Evolutionary conservation across 2,797 vertebrate species (phyloP), one percentile per base, ranked within the genome.

Genomic region (Valencia hispanica): DNA sequence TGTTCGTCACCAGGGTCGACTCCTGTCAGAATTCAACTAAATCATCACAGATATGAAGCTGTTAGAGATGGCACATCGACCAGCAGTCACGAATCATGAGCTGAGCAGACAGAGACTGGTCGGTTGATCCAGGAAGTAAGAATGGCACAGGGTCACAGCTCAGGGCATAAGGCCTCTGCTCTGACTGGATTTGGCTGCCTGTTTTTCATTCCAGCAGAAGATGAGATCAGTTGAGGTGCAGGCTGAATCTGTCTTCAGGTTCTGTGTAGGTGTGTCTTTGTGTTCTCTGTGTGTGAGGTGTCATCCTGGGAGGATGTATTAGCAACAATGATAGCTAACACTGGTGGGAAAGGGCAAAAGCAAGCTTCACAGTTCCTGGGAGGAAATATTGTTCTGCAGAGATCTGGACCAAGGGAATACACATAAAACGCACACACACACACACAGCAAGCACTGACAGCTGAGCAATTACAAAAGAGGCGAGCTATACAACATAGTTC

Each of bases 11-110:
- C 41, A 51, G 74, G 79, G 82, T 81, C 45, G 53, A 75, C 73
- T 86, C 75, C 84, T 93, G 90, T 92, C 91, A 93, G 90, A 82
- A 93, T 92, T 91, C 89, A 84, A 84, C 78, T 75, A 90, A 87
- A 90, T 89, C 84, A 90, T 86, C 89, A 86, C 85, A 80, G 81
- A 86, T 89, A 88, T 89, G 84, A 89, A 84, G 83, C 91, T 86
- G 89, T 90, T 87, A 74, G 81, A 82, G 87, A 82, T 84, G 90
- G 89, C 88, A 89, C 72, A 91, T 93, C 75, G 79, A 92, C 90
- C 87, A 84, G 78, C 78, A n/a, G 86, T 71, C 74, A 63, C 66
- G 86, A 89, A 85, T 85, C 84, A 86, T 82, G 76, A 75, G 72
- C 74, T 4, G 72, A 76, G 73, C 65, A 32, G 72, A 75, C 68